Evolutionary conservation across 2,113 vertebrate species (phyloP).

Genomic region (Smithornis capensis): DNA sequence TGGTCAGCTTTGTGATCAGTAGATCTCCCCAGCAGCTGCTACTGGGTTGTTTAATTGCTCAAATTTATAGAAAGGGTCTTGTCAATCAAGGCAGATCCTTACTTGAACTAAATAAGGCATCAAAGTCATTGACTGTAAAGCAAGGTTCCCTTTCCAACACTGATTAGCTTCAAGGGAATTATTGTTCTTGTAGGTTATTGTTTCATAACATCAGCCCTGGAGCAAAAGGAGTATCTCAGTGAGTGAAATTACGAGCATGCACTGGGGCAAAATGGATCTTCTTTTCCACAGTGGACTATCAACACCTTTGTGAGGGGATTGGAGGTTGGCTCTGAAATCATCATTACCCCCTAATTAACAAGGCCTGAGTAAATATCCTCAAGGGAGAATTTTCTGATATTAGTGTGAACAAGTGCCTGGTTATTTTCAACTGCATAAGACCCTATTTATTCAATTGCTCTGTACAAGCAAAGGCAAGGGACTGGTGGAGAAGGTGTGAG

Average conservation of each 20-base stretch:
- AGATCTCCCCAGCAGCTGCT: conserved; percentile 33
- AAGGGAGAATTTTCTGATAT: background rate
- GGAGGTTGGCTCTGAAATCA: background rate
- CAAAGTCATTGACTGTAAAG: conserved; percentile 64
- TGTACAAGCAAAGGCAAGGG: background rate
- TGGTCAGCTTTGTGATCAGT: background rate
- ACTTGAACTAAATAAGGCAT: conserved; percentile 71
- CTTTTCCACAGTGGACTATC: conserved; percentile 9
- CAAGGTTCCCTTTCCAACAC: conserved; percentile 57
- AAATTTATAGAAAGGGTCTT: conserved; percentile 74
- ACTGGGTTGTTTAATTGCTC: conserved; percentile 48
- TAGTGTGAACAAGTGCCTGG: background rate
- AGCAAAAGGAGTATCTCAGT: conserved; percentile 55
- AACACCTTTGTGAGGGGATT: background rate
- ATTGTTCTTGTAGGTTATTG: background rate
- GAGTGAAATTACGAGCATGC: conserved; percentile 55
- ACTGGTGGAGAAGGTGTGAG: background rate
- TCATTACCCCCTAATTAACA: background rate
- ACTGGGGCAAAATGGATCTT: conserved; percentile 39
- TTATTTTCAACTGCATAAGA: background rate
- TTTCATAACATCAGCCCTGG: conserved; percentile 60
- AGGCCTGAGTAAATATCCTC: background rate
- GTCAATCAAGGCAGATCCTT: conserved; percentile 77
- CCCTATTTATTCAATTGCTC: background rate
- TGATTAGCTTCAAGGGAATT: conserved; percentile 27